phyloP scores from a whole-genome alignment of 2,113 vertebrate species.

The Sminthopsis crassicaudata region DNA sequence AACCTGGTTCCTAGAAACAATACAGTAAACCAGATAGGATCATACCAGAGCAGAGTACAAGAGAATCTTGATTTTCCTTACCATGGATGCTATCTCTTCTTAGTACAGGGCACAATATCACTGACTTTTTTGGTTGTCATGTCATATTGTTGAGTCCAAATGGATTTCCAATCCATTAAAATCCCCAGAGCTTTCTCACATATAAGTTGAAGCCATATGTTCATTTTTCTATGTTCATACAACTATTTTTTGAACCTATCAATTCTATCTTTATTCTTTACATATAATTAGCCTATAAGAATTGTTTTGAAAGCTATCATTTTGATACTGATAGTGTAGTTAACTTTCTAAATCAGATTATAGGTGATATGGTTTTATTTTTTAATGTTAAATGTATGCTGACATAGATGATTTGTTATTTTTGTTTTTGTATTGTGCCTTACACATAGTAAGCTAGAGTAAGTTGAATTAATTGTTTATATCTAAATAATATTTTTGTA shows the following conservation, averaged over 20 bases:
- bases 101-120: background rate
- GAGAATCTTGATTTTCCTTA: background rate
- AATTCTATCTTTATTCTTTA: background rate
- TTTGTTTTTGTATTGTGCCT: background rate
- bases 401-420: background rate
- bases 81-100: background rate
- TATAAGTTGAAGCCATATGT: background rate
- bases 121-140: background rate
- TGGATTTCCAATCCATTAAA: background rate
- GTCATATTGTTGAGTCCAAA: background rate
- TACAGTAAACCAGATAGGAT: background rate
- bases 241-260: background rate
- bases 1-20: background rate
- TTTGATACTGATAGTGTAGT: background rate
- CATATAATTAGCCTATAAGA: background rate
- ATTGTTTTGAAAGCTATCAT: too few relatives aligned
- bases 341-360: background rate
- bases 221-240: background rate
- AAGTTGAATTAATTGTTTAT: background rate
- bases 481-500: background rate
- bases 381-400: background rate
- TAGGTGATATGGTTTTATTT: background rate
- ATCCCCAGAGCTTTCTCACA: background rate
- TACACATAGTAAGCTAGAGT: background rate
- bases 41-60: background rate